Evolutionary conservation across 2,113 vertebrate genomes (phyloP), one percentile per base, ranked within the genome.

Genomic region (Takifugu flavidus): DNA sequence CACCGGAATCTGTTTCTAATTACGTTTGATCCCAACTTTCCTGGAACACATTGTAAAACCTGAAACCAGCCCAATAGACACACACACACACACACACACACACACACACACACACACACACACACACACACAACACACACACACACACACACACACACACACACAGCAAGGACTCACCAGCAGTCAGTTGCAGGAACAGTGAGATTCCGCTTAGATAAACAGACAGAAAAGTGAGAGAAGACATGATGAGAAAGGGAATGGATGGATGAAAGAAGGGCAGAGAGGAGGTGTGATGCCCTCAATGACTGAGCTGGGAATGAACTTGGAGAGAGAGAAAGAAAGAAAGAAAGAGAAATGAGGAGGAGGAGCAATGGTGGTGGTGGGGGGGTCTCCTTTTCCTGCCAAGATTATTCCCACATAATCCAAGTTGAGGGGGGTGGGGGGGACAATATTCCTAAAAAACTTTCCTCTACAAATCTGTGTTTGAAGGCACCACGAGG

Each of bases 81-180:
- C 31, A 34, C 31, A 34, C 31, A 34, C 31, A 34, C 31, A 34
- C 34, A 39, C 34, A 39, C 34, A 39, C 34, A 39, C 34, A 8
- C 34, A 39, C 34, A 39, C 34, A 39, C 31, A 34, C 31, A 34
- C 31, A 34, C 31, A 34, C 31, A 34, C 31, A 34, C 31, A 34
- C 34, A 39, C 34, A 39, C 34, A 39, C 34, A 39, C 34, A 8
- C 34, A 39, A 51, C 53, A 42, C 28, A 55, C 14, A 39, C 34
- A 39, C 34, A 39, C 34, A 39, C 34, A 39, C 34, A 39, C 53
- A 59, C 26, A 56, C 49, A 62, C 51, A 52, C 39, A 51, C 53
- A 42, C 28, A 55, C 14, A 39, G 67, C 55, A 56, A 26, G 20
- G 69, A 84, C 82, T 84, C 78, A 84, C 82, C 82, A 15, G 70